Conservation (phyloP, 2,888 invertebrate genomes). For the Drosophila pegasa region DNA sequence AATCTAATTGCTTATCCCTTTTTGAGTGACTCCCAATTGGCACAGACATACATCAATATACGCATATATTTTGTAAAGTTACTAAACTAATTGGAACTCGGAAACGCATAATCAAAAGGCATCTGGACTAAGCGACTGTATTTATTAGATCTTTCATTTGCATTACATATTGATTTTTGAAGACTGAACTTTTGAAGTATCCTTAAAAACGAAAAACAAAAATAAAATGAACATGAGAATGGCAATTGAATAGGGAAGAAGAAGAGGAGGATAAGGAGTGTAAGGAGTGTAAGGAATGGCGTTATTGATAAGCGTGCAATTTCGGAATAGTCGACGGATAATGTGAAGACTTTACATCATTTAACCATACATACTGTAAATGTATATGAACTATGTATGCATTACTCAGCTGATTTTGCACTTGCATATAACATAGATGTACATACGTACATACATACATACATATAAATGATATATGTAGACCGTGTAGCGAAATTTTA, state of each 20-base stretch:
- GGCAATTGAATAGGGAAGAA: constrained; percentile 21
- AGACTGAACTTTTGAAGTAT: constrained; percentile 79
- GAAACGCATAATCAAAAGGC: constrained; percentile 61
- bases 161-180: constrained; percentile 70
- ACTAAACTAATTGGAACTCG: constrained; percentile 35
- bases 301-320: constrained; percentile 45
- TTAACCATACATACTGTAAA: not conserved
- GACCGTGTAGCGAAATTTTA: constrained; percentile 48
- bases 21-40: constrained; percentile 34
- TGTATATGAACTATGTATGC: not conserved
- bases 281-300: constrained; percentile 16
- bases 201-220: constrained; percentile 33
- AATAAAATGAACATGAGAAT: constrained; percentile 15
- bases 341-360: constrained; percentile 12
- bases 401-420: not conserved
- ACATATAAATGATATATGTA: constrained; percentile 15
- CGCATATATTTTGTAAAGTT: constrained; percentile 9
- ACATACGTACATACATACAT: constrained; percentile 10
- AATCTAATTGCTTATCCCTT: constrained; percentile 41
- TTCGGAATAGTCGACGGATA: constrained; percentile 40
- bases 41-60: not conserved
- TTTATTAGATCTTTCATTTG: constrained; percentile 57
- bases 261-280: constrained; percentile 10
- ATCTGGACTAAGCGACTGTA: constrained; percentile 55
- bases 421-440: not conserved